Evolutionary conservation across 2,797 vertebrate genomes (phyloP).

Genomic region (Tamandua tetradactyla): DNA sequence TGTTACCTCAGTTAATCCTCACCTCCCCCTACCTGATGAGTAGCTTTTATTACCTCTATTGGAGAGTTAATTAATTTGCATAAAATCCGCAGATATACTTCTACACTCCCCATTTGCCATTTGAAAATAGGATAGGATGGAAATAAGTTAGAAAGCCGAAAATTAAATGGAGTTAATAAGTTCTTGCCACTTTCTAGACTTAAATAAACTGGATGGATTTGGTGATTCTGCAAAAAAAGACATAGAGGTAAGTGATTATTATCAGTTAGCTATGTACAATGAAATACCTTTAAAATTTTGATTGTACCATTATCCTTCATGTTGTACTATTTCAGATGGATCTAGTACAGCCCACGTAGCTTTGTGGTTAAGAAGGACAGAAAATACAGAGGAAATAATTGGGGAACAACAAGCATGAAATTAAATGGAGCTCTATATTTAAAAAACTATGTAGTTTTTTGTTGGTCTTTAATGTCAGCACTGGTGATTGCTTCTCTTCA

Average conservation of each 20-base stretch:
- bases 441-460: background rate
- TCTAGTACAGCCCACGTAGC: background rate
- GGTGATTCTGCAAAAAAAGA: slow-evolving; percentile 82
- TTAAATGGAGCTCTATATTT: background rate
- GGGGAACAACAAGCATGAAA: background rate
- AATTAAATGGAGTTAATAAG: slow-evolving; percentile 55
- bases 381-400: background rate
- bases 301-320: background rate
- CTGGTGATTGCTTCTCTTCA: background rate
- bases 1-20: background rate
- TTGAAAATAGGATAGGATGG: slow-evolving; percentile 25
- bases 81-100: background rate
- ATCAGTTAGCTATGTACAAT: background rate
- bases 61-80: background rate
- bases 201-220: slow-evolving; percentile 88
- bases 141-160: slow-evolving; percentile 49
- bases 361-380: background rate
- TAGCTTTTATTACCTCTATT: background rate
- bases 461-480: background rate
- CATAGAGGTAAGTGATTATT: slow-evolving; percentile 84
- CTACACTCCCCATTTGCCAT: background rate
- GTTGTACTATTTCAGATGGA: background rate
- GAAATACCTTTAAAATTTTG: background rate
- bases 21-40: background rate
- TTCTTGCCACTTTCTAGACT: slow-evolving; percentile 85